Conservation (phyloP, 2,888 invertebrate genomes). For the Parnassius mnemosyne region DNA sequence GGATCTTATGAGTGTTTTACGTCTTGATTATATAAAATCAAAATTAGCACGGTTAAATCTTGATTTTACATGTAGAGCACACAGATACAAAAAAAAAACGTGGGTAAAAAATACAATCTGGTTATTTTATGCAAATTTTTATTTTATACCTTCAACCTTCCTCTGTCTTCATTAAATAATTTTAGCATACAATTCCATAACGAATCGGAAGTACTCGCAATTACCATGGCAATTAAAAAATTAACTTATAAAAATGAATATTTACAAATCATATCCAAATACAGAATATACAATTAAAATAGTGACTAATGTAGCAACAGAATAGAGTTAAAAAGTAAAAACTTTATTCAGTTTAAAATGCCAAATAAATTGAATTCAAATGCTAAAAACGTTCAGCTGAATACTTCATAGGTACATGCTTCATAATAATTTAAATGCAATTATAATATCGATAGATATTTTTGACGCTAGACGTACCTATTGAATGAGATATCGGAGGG, state of each 20-base stretch:
- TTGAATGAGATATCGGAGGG: slow-evolving; percentile 55
- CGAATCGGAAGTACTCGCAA: slow-evolving; percentile 65
- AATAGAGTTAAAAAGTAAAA: slow-evolving; percentile 58
- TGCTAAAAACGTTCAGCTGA: slow-evolving; percentile 36
- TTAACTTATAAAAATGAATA: slow-evolving; percentile 72
- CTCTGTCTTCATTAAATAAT: slow-evolving; percentile 70
- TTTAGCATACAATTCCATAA: slow-evolving; percentile 66
- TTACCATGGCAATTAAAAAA: slow-evolving; percentile 75
- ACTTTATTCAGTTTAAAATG: slow-evolving; percentile 48
- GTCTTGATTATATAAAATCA: no score
- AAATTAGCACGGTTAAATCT: no score
- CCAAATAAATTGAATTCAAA: slow-evolving; percentile 16
- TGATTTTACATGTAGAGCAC: no score
- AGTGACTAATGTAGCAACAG: slow-evolving; percentile 71
- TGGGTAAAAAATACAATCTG: slow-evolving; percentile 54
- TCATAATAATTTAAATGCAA: slow-evolving; percentile 50
- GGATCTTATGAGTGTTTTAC: no score
- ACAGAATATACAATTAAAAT: slow-evolving; percentile 77
- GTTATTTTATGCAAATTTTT: slow-evolving; percentile 69
- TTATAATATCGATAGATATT: slow-evolving; percentile 37
- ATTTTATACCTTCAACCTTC: slow-evolving; percentile 74
- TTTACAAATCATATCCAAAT: slow-evolving; percentile 74
- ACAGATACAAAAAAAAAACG: neutral
- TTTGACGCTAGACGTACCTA: slow-evolving; percentile 33
- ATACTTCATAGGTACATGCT: slow-evolving; percentile 42